phyloP scores from a whole-genome alignment of 2,888 invertebrate species.

The Tillus elongatus region DNA sequence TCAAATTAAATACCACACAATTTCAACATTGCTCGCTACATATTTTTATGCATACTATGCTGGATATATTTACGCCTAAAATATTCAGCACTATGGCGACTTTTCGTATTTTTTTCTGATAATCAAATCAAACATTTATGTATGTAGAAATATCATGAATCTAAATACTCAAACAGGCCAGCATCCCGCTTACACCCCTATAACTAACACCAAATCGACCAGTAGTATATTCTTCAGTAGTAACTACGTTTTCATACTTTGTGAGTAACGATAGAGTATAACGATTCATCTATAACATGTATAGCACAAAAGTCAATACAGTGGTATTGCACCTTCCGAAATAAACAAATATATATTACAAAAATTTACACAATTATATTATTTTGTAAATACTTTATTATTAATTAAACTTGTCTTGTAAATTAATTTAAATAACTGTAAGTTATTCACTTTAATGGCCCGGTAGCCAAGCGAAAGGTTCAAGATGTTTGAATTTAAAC shows the following conservation, averaged over 20 bases:
- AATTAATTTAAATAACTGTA: conserved; percentile 37
- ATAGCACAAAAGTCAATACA: conserved; percentile 34
- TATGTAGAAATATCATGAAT: too few species aligned
- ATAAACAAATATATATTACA: conserved; percentile 42
- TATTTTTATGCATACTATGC: too few species aligned
- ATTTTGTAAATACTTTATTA: conserved; percentile 38
- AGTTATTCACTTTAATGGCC: conserved; percentile 40
- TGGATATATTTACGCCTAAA: too few species aligned
- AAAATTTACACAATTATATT: conserved; percentile 45
- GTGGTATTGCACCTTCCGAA: conserved; percentile 24
- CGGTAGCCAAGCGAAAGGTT: conserved; percentile 40
- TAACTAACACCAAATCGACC: conserved; percentile 32
- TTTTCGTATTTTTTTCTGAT: too few species aligned
- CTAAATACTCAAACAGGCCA: too few species aligned
- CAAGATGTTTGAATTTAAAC: conserved; percentile 39
- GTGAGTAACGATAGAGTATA: conserved; percentile 28
- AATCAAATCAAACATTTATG: too few species aligned
- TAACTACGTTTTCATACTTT: conserved; percentile 39
- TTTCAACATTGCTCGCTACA: too few species aligned
- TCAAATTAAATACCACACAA: too few species aligned
- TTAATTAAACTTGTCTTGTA: conserved; percentile 38
- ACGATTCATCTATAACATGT: conserved; percentile 32
- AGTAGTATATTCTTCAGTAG: conserved; percentile 16
- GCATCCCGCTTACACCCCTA: too few species aligned
- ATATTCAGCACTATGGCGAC: too few species aligned